Conservation (phyloP, 2,113 vertebrate genomes). For the Phalacrocorax pelagicus region DNA sequence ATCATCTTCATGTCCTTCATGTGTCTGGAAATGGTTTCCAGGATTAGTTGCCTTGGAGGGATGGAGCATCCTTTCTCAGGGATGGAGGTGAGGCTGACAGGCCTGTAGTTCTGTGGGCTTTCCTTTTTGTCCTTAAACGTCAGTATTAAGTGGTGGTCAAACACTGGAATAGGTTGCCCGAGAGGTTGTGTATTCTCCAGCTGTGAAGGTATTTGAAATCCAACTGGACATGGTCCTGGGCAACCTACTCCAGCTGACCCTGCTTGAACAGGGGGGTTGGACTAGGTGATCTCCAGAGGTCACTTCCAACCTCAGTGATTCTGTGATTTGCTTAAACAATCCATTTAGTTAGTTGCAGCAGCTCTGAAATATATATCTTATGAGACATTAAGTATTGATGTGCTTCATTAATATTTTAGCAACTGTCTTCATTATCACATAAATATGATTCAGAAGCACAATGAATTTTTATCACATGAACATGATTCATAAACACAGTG, state of each 20-base stretch:
- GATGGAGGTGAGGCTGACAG: neutral
- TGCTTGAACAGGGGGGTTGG: neutral
- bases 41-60: neutral
- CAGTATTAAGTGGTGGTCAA: neutral
- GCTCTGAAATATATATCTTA: neutral
- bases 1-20: neutral
- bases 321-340: neutral
- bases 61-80: neutral
- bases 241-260: neutral
- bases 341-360: neutral
- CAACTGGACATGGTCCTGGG: neutral
- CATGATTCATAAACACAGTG: neutral
- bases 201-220: neutral
- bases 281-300: neutral
- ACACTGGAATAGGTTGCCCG: neutral
- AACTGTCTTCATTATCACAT: neutral
- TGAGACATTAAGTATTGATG: neutral
- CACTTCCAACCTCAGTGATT: neutral
- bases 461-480: neutral
- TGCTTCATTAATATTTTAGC: constrained; percentile 26
- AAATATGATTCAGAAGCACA: neutral
- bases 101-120: neutral
- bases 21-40: neutral
- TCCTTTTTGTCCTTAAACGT: neutral
- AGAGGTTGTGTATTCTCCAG: neutral